phyloP scores from a whole-genome alignment of 2,113 vertebrate species.

The Zosterops lateralis region DNA sequence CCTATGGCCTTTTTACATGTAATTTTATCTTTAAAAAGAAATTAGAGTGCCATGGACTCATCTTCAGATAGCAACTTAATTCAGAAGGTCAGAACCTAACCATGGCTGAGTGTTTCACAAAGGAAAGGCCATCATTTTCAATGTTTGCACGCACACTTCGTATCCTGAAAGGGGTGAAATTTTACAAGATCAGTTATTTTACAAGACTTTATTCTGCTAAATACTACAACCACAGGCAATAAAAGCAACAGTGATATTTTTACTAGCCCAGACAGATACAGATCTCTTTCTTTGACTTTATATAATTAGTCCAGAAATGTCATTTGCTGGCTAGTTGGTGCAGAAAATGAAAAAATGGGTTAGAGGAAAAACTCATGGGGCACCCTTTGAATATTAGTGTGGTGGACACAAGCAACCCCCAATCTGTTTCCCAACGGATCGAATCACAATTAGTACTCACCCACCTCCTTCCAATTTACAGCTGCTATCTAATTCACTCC shows the following conservation, averaged over 20 bases:
- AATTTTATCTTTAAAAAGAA: not conserved
- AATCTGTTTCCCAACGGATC: not conserved
- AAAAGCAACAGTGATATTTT: not conserved
- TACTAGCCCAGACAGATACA: not conserved
- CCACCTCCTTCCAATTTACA: not conserved
- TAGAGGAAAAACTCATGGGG: not conserved
- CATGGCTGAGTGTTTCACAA: not conserved
- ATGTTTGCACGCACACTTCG: not conserved
- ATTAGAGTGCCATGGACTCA: not conserved
- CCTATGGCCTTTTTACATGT: not conserved
- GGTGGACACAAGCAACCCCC: not conserved
- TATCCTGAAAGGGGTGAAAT: not conserved
- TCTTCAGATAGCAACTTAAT: not conserved
- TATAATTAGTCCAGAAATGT: not conserved
- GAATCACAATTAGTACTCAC: not conserved
- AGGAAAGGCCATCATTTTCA: not conserved
- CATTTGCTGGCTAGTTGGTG: not conserved
- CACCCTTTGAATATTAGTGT: not conserved
- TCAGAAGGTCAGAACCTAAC: not conserved
- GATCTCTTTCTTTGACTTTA: not conserved
- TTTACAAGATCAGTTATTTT: not conserved
- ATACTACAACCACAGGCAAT: not conserved
- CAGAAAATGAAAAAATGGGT: not conserved
- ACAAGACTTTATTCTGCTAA: not conserved
- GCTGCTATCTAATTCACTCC: not conserved